These are phyloP conservation scores for Leptopilina boulardi DNA, from an alignment of 1,140 invertebrate genomes.

Conservation along the genomic window DNA sequence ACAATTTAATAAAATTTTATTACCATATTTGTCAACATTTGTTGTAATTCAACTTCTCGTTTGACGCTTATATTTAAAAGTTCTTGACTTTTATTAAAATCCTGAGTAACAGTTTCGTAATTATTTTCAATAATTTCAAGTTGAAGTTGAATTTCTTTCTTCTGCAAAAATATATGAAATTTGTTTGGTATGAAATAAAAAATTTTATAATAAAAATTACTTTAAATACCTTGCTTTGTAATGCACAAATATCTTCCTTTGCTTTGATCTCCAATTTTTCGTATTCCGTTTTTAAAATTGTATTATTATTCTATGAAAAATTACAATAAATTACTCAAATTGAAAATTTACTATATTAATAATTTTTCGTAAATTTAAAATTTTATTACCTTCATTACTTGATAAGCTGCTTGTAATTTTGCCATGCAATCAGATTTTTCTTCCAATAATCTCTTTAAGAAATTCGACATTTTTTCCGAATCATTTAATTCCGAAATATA, in stretches of 20 bases:
- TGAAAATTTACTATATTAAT: constrained; percentile 23
- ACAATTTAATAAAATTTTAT: constrained; percentile 18
- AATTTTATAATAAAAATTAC: not conserved
- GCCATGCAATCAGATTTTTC: constrained; percentile 59
- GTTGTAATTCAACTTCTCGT: constrained; percentile 56
- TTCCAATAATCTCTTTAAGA: constrained; percentile 59
- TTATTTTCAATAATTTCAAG: constrained; percentile 54
- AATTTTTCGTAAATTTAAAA: not conserved
- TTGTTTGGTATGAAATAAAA: too few species aligned
- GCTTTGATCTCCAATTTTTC: constrained; percentile 54
- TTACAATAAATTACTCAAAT: constrained; percentile 31
- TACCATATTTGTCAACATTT: constrained; percentile 57
- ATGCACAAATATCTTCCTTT: constrained; percentile 58
- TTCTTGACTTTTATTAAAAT: constrained; percentile 58
- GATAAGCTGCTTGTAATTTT: constrained; percentile 64
- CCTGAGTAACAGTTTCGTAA: constrained; percentile 54
- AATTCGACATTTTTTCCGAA: constrained; percentile 55
- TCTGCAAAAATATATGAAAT: constrained; percentile 33
- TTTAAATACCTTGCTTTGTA: constrained; percentile 58
- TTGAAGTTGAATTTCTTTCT: constrained; percentile 49
- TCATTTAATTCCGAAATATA: constrained; percentile 51
- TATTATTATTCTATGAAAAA: constrained; percentile 65
- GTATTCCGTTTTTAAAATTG: constrained; percentile 60
- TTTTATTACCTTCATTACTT: constrained; percentile 62
- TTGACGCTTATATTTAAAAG: constrained; percentile 52